Base-by-base conservation (phyloP, 2,113 vertebrate species). In the Ursus arctos region DNA sequence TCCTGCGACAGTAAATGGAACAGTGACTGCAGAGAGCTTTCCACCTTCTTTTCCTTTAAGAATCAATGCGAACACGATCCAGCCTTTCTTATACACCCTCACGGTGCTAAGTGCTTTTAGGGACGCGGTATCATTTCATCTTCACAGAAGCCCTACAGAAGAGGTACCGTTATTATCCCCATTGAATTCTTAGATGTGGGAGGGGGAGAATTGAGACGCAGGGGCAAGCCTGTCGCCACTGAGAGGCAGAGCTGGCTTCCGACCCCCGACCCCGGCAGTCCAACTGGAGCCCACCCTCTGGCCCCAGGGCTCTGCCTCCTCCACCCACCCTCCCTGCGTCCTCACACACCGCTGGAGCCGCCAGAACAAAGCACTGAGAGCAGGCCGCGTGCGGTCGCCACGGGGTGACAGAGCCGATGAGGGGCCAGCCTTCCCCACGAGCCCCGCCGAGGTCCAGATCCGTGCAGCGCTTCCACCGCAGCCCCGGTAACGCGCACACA, bases 391-490 rank as follows among this genome's bases (percentile, higher is more conserved):
- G 72, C n/a, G 19, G 33, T 2, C 4, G 12, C 5, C 13, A 0
- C 0, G 0, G 47, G 24, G 63, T 0, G 67, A 77, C 1, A 10
- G 24, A n/a, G 61, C 8, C 36, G 3, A 77, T 0, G 67, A 77
- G 18, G 47, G 4, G 31, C 6, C 19, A 0, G 21, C 53, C n/a
- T 7, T 4, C 16, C 2, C 24, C 47, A 3, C 0, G 21, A 16
- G 77, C 33, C 33, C 67, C 61, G 9, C 0, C 0, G 40, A 18
- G 0, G 1, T 0, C 51, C 19, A 0, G 28, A 36, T 53, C 55
- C 16, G 10, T 19, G 19, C 43, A 49, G 8, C 0, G 0, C 36
- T 69, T 24, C 53, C 22, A 7, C 40, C 18, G 7, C 0, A 53
- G 59, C 36, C 1, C 67, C 67, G 10, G 2, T 4, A 15, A 47